Conservation (phyloP, 2,888 invertebrate species). For the Neocrepidodera transversa region DNA sequence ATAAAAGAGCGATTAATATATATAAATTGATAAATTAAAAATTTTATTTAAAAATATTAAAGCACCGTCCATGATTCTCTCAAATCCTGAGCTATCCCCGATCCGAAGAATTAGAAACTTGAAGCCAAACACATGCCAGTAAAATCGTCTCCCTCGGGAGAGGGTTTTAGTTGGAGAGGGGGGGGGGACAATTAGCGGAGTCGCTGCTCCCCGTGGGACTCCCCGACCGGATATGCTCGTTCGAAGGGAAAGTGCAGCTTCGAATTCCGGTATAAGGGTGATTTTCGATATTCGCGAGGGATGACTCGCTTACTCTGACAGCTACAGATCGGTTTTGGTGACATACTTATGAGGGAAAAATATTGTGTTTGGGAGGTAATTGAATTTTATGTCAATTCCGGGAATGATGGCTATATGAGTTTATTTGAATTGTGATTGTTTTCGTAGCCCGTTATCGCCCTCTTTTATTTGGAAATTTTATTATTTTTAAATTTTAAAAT, state of each 20-base stretch:
- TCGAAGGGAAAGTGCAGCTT: conserved; percentile 30
- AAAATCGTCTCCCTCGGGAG: conserved; percentile 15
- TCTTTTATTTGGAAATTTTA: no score
- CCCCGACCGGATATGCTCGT: conserved; percentile 51
- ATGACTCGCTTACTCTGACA: conserved; percentile 25
- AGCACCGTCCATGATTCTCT: no score
- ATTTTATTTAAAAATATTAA: no score
- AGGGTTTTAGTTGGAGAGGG: background rate
- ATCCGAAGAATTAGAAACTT: conserved; percentile 38
- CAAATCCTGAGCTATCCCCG: conserved; percentile 28
- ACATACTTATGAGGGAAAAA: conserved; percentile 33
- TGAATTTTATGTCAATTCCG: conserved; percentile 24
- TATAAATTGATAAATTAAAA: no score
- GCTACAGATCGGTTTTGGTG: conserved; percentile 30
- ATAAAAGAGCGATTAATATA: no score
- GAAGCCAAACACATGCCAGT: conserved; percentile 36
- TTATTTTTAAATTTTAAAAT: no score
- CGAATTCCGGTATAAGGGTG: conserved; percentile 22
- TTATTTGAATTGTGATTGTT: background rate
- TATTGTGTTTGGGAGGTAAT: conserved; percentile 34
- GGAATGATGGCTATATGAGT: background rate
- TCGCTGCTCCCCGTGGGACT: conserved; percentile 58
- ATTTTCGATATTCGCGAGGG: conserved; percentile 28
- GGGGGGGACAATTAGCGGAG: conserved; percentile 57
- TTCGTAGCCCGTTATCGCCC: no score